Evolutionary conservation across 2,888 invertebrate species (phyloP).

Genomic region (Endotricha flammealis): DNA sequence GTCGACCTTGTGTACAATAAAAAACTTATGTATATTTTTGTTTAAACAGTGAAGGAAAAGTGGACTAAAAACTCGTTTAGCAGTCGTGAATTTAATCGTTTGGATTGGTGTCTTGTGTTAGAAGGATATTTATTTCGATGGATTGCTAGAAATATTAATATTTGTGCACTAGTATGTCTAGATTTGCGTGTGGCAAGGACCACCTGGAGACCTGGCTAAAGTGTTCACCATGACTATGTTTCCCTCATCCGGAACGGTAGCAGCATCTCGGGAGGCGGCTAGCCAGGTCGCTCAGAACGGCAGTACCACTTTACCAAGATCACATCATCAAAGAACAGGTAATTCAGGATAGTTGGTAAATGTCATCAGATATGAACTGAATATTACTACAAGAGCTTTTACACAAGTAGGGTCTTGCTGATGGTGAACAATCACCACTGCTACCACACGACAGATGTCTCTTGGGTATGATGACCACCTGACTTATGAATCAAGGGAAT

Average conservation of each 20-base stretch:
- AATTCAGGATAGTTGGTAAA: too few relatives aligned
- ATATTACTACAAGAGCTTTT: too few relatives aligned
- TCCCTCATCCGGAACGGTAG: slow-evolving; percentile 64
- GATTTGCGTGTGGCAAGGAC: slow-evolving; percentile 57
- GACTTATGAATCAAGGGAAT: too few relatives aligned
- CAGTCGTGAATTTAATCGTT: slow-evolving; percentile 7
- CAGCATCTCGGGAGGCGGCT: slow-evolving; percentile 65
- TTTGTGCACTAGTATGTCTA: slow-evolving; percentile 61
- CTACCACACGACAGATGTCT: too few relatives aligned
- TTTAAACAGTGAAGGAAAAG: slow-evolving; percentile 44
- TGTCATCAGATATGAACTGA: too few relatives aligned
- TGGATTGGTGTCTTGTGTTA: not conserved
- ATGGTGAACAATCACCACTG: too few relatives aligned
- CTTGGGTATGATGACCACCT: too few relatives aligned
- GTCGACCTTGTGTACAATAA: slow-evolving; percentile 55
- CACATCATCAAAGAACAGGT: slow-evolving; percentile 74
- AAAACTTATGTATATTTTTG: slow-evolving; percentile 49
- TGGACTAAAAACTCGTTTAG: slow-evolving; percentile 25
- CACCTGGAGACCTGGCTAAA: slow-evolving; percentile 64
- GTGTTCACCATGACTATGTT: slow-evolving; percentile 63
- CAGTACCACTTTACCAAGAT: slow-evolving; percentile 68
- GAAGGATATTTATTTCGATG: slow-evolving; percentile 23
- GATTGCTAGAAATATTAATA: slow-evolving; percentile 31
- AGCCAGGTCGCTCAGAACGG: slow-evolving; percentile 67
- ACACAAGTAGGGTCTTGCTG: too few relatives aligned